Evolutionary conservation across 2,797 vertebrate species (phyloP).

Genomic region (Danio choprae): DNA sequence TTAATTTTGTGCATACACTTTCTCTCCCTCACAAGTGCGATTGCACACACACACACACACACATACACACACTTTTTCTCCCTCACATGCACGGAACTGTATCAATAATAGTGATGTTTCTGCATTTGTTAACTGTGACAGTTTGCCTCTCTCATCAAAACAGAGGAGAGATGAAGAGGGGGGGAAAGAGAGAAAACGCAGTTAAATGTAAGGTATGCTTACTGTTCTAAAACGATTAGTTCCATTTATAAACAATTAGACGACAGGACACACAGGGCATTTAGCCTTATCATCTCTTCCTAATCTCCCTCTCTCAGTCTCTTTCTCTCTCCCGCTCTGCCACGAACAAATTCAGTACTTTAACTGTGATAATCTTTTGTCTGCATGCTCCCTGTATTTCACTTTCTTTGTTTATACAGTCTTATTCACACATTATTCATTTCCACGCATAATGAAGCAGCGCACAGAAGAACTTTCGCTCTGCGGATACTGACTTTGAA

Average conservation of each 20-base stretch:
- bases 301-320: slow-evolving; percentile 51
- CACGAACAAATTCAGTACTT: slow-evolving; percentile 64
- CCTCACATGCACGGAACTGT: slow-evolving; percentile 69
- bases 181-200: slow-evolving; percentile 30
- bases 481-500: slow-evolving; percentile 67
- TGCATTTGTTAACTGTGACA: slow-evolving; percentile 94
- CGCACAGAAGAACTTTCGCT: slow-evolving; percentile 59
- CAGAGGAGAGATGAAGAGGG: slow-evolving; percentile 32
- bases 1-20: slow-evolving; percentile 98
- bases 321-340: slow-evolving; percentile 48
- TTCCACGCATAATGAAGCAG: slow-evolving; percentile 78
- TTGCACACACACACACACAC: slow-evolving; percentile 55
- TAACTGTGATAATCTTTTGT: slow-evolving; percentile 63
- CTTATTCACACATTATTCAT: slow-evolving; percentile 73
- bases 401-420: slow-evolving; percentile 72
- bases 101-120: slow-evolving; percentile 93
- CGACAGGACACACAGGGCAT: slow-evolving; percentile 85
- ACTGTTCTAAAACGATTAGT: slow-evolving; percentile 87
- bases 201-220: slow-evolving; percentile 89
- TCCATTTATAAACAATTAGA: slow-evolving; percentile 93
- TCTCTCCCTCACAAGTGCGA: slow-evolving; percentile 61
- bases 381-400: slow-evolving; percentile 58
- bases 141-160: slow-evolving; percentile 91
- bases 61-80: slow-evolving; percentile 35
- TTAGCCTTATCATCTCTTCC: slow-evolving; percentile 70